Conservation (phyloP, 2,797 vertebrate species). For the Lutjanus campechanus region DNA sequence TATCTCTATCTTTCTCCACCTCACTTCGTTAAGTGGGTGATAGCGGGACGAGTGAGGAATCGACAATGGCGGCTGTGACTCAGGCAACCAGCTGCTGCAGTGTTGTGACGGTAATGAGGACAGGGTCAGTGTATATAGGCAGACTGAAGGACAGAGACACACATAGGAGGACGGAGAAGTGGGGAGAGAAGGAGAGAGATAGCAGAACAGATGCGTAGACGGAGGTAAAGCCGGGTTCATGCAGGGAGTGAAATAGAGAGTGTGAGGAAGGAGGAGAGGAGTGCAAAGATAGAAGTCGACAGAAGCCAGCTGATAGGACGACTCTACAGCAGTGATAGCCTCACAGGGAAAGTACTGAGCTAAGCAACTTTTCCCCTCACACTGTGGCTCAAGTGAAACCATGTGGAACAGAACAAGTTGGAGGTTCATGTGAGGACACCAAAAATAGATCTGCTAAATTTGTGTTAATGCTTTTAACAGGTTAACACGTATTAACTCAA, state of each 20-base stretch:
- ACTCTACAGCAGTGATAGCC: conserved; percentile 42
- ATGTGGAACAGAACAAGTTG: conserved; percentile 37
- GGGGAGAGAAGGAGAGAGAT: not conserved
- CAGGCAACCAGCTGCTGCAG: conserved; percentile 74
- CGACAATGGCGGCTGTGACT: conserved; percentile 77
- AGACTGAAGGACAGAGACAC: conserved; percentile 65
- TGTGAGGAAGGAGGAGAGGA: conserved; percentile 28
- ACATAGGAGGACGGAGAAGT: conserved; percentile 38
- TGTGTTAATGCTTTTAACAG: conserved; percentile 33
- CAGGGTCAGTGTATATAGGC: conserved; percentile 72
- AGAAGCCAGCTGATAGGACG: conserved; percentile 66
- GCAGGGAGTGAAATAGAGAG: conserved; percentile 34
- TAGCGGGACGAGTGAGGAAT: conserved; percentile 63
- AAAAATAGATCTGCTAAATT: conserved; percentile 18
- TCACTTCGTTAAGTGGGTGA: conserved; percentile 63
- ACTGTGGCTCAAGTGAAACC: conserved; percentile 25
- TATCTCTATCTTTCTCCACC: conserved; percentile 36
- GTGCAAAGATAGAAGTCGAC: conserved; percentile 50
- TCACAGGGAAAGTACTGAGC: conserved; percentile 57
- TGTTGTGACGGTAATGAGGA: conserved; percentile 83
- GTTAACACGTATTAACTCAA: conserved; percentile 12
- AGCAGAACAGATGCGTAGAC: conserved; percentile 26
- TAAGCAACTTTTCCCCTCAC: conserved; percentile 64
- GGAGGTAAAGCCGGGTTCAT: conserved; percentile 42
- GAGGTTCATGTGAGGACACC: conserved; percentile 40